Percentiles rank a stretch among this genome's conserved stretches.
These are phyloP conservation scores for Hippoglossus hippoglossus DNA, from an alignment of 2,797 vertebrate species.

Conservation along the genomic window DNA sequence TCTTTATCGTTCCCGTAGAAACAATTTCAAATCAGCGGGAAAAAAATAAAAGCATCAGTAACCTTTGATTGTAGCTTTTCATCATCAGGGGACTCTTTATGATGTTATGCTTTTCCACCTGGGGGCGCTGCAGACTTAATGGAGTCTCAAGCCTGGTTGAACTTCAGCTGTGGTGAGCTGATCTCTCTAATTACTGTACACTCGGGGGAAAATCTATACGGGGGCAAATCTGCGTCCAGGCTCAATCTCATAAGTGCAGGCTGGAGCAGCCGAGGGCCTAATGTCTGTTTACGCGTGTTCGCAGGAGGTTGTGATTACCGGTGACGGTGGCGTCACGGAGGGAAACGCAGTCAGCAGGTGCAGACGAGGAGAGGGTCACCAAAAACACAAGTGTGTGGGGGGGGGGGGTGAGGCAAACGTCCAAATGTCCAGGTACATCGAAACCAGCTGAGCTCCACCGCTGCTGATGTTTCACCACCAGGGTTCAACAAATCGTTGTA, in stretches of 20 bases:
- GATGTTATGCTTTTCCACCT: conserved; percentile 32
- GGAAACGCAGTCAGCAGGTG: conserved; percentile 65
- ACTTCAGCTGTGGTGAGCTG: conserved; percentile 34
- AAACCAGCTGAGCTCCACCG: background rate
- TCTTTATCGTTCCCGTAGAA: too few relatives aligned
- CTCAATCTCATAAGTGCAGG: conserved; percentile 68
- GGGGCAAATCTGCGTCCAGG: conserved; percentile 59
- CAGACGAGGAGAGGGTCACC: conserved; percentile 32
- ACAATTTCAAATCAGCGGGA: too few relatives aligned
- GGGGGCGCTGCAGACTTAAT: conserved; percentile 66
- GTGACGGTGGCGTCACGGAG: conserved; percentile 53
- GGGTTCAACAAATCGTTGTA: conserved; percentile 30
- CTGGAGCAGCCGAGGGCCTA: conserved; percentile 57
- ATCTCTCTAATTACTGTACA: conserved; percentile 59
- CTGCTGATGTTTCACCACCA: conserved; percentile 31
- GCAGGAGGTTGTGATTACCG: conserved; percentile 62
- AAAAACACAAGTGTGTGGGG: conserved; percentile 18
- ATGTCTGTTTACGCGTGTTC: conserved; percentile 69
- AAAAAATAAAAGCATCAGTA: background rate
- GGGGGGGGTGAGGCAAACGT: conserved; percentile 8
- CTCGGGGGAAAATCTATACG: conserved; percentile 11
- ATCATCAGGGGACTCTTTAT: background rate
- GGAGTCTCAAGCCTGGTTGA: conserved; percentile 2
- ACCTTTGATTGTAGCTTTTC: too few relatives aligned
- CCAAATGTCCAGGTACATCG: conserved; percentile 32